Evolutionary conservation across 2,797 vertebrate genomes (phyloP).

Genomic region (Cryptoblepharus egeriae): DNA sequence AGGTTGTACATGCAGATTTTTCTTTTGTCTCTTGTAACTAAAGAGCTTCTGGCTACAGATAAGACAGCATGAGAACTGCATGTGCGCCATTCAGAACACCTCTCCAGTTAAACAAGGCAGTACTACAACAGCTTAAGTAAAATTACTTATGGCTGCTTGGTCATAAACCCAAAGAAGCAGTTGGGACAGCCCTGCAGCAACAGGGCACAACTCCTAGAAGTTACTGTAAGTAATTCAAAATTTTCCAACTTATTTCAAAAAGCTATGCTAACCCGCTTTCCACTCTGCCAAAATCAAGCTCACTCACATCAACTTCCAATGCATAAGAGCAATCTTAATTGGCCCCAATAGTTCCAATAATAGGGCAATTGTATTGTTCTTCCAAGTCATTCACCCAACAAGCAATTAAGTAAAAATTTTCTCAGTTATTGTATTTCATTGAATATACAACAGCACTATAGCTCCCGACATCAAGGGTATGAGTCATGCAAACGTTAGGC

Average conservation of each 20-base stretch:
- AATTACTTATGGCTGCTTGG: not conserved
- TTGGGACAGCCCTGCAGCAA: not conserved
- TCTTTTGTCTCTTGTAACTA: not conserved
- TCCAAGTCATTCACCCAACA: not conserved
- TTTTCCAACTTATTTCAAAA: not conserved
- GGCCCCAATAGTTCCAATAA: not conserved
- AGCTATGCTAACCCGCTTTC: not conserved
- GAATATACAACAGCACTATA: not conserved
- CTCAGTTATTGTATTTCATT: conserved; percentile 54
- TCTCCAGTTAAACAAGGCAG: not conserved
- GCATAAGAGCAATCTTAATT: not conserved
- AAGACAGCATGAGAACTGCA: not conserved
- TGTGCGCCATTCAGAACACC: not conserved
- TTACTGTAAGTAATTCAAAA: too few species aligned
- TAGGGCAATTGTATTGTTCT: not conserved
- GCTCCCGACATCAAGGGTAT: conserved; percentile 28
- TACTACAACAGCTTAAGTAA: not conserved
- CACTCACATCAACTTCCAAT: not conserved
- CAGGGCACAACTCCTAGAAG: not conserved
- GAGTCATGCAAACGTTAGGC: conserved; percentile 45
- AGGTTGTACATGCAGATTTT: not conserved
- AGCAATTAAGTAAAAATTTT: conserved; percentile 30
- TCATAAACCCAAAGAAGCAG: not conserved
- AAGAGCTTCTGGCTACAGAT: not conserved
- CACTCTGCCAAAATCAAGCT: not conserved